Percentiles rank a stretch among this genome's conserved stretches.
phyloP scores from a whole-genome alignment of 2,113 vertebrate genomes.

The Tichodroma muraria region DNA sequence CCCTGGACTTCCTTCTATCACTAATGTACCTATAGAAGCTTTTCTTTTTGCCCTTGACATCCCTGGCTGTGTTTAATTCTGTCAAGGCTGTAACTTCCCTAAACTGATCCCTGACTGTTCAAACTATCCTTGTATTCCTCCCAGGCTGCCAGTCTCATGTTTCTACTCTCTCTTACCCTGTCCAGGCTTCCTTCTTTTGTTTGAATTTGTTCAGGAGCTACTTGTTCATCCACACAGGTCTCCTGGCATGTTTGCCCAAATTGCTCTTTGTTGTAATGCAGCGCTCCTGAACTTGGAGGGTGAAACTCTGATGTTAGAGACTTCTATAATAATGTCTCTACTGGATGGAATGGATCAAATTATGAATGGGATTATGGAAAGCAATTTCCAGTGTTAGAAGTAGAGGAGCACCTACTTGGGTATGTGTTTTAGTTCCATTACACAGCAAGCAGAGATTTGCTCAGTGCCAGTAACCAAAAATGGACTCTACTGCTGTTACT shows the following conservation, averaged over 20 bases:
- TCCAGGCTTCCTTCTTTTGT: not conserved
- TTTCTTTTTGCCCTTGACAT: not conserved
- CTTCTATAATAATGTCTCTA: not conserved
- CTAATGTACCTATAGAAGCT: fast-evolving
- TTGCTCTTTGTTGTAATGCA: not conserved
- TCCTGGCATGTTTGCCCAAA: not conserved
- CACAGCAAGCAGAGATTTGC: not conserved
- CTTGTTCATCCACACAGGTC: not conserved
- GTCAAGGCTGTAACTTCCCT: not conserved
- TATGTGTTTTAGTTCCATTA: not conserved
- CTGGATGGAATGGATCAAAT: not conserved
- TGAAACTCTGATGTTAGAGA: not conserved
- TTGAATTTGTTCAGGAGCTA: not conserved
- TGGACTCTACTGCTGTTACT: not conserved
- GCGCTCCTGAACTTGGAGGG: not conserved
- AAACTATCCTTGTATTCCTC: not conserved
- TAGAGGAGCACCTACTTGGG: not conserved
- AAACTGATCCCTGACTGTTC: not conserved
- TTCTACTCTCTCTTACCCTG: not conserved
- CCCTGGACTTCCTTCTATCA: not conserved
- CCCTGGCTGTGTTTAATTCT: not conserved
- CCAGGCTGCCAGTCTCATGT: not conserved
- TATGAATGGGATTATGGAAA: not conserved
- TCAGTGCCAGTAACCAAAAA: not conserved
- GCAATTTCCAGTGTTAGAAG: not conserved